Percentiles rank a stretch among this genome's conserved stretches.
Conservation (phyloP, 2,797 vertebrate genomes). For the Sphenopsis melanotis region DNA sequence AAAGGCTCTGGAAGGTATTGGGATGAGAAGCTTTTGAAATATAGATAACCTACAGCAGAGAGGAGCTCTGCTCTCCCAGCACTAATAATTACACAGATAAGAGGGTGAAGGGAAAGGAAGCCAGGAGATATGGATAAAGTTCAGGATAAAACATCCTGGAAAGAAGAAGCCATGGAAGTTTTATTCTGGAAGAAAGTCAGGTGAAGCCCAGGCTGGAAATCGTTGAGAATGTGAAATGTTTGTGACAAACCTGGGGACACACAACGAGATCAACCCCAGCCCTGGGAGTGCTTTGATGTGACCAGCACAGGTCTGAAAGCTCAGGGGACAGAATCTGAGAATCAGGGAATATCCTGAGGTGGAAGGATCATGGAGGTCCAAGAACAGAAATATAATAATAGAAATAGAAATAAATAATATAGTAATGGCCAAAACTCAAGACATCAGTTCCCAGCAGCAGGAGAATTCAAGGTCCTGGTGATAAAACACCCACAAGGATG, state of each 20-base stretch:
- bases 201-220: background rate
- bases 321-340: background rate
- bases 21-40: constrained; percentile 65
- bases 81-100: constrained; percentile 36
- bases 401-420: background rate
- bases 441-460: accelerated
- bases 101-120: constrained; percentile 6
- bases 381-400: background rate
- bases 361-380: background rate
- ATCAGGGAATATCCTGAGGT: background rate
- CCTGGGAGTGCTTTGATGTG: background rate
- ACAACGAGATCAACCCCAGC: background rate
- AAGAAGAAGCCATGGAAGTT: background rate
- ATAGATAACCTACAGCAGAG: constrained; percentile 68
- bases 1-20: constrained; percentile 27
- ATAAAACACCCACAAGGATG: background rate
- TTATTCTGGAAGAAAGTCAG: background rate
- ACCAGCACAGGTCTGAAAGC: background rate
- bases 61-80: constrained; percentile 27
- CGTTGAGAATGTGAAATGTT: background rate
- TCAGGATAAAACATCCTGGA: background rate
- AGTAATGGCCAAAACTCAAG: accelerated
- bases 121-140: background rate
- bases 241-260: background rate
- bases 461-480: background rate